phyloP scores from a whole-genome alignment of 2,888 invertebrate species.

The Drosophila suboccidentalis region DNA sequence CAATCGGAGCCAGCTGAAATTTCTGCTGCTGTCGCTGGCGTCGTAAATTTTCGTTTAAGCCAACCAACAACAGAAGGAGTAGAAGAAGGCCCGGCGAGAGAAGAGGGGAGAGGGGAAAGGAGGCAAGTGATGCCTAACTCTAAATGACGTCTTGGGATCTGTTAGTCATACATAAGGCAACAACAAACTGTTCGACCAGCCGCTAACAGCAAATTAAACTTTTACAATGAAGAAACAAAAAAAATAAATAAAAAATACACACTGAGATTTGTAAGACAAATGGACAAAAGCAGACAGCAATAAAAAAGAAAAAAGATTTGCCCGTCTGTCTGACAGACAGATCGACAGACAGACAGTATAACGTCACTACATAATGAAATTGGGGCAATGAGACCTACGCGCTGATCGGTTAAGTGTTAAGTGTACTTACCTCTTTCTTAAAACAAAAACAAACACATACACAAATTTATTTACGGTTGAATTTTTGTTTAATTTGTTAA shows the following conservation, averaged over 20 bases:
- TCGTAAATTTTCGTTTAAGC: slow-evolving; percentile 22
- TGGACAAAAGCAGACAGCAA: background rate
- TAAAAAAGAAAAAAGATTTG: background rate
- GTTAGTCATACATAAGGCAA: slow-evolving; percentile 46
- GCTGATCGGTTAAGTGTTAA: slow-evolving; percentile 18
- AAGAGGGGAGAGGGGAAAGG: background rate
- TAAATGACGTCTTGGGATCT: slow-evolving; percentile 37
- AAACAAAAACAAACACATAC: slow-evolving; percentile 6
- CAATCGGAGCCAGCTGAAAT: slow-evolving; percentile 31
- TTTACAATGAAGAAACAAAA: slow-evolving; percentile 20
- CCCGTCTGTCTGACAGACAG: slow-evolving; percentile 3
- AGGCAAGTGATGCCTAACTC: slow-evolving; percentile 19
- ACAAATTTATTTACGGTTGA: slow-evolving; percentile 6
- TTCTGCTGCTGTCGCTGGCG: slow-evolving; percentile 8
- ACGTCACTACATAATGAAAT: slow-evolving; percentile 20
- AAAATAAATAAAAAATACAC: slow-evolving; percentile 2
- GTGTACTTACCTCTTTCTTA: slow-evolving; percentile 48
- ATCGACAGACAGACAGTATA: background rate
- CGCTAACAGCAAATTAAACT: slow-evolving; percentile 31
- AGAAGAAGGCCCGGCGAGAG: background rate
- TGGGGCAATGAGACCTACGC: slow-evolving; percentile 21
- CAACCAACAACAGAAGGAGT: slow-evolving; percentile 32
- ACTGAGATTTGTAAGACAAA: slow-evolving; percentile 19
- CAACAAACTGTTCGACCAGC: slow-evolving; percentile 26
- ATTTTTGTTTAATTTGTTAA: slow-evolving; percentile 11